Evolutionary conservation across 2,113 vertebrate species (phyloP), one percentile per base, ranked within the genome.

Genomic region (Phylloscopus whistleri): DNA sequence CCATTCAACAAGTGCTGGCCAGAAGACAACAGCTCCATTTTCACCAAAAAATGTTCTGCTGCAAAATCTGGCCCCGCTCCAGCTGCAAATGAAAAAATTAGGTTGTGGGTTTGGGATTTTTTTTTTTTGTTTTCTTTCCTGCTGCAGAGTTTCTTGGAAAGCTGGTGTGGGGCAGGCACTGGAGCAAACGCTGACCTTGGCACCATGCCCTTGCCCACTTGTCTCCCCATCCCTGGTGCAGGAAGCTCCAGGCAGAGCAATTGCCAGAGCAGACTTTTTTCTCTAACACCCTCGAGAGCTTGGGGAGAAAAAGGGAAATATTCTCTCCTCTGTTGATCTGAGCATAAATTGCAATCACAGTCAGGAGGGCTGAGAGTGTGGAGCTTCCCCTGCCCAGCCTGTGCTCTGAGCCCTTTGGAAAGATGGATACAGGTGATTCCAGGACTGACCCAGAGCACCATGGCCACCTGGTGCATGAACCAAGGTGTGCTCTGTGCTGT

Each of bases 381-480:
- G 51, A 62, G 27, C 26, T 60, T 73, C 7, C 31, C 31, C 66
- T 78, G 51, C 60, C n/a, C 87, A 79, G 43, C 22, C 66, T 9
- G 15, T 27, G 62, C 67, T 72, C 56, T 0, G 0, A 41, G 39
- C n/a, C 44, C 51, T 39, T 19, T 0, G 0, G 68, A 58, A 64
- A 24, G 35, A 11, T 0, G 12, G 48, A 22, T 3, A 0, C 0
- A 3, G 68, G 33, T 3, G 11, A 41, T 30, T 39, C 21, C 92
- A 79, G 35, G 44, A 27, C 26, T 80, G 39, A 46, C 26, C 28
- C 72, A 35, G 66, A 27, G 59, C 81, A 46, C 2, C 1, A 56
- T 0, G 0, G 16, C 17, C 70, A 43, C 1, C 0, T 3, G n/a
- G 14, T 62, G 64, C 56, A 23, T 1, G 31, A 44, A 53, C 44